Percentiles rank a stretch among this genome's conserved stretches.
These are phyloP conservation scores for Melanotaenia pygmaea DNA, from an alignment of 2,797 vertebrate species.

Conservation along the genomic window DNA sequence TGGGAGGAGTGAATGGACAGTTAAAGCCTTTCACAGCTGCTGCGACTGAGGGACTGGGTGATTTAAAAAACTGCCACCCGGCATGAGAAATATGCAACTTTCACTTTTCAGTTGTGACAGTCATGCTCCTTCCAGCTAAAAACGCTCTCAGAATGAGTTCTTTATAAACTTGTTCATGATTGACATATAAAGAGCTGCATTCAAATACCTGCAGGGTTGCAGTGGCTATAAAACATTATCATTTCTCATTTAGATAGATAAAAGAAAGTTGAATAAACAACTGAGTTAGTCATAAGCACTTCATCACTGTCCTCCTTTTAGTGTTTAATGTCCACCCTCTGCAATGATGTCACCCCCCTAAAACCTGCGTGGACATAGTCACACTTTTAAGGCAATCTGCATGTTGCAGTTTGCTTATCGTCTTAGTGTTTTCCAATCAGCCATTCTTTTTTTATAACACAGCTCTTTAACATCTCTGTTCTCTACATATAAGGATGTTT, in stretches of 20 bases:
- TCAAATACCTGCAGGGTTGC: slow-evolving; percentile 21
- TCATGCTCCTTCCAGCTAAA: slow-evolving; percentile 3
- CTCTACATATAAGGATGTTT: background rate
- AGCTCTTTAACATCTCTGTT: background rate
- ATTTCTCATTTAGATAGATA: slow-evolving; percentile 44
- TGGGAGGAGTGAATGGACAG: slow-evolving; percentile 46
- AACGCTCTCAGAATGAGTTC: background rate
- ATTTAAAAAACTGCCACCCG: slow-evolving; percentile 22
- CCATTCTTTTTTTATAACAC: background rate
- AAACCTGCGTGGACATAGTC: slow-evolving; percentile 1
- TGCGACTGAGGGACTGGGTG: slow-evolving; percentile 20
- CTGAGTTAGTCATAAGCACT: slow-evolving; percentile 1
- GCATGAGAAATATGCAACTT: slow-evolving; percentile 17
- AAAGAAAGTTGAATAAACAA: slow-evolving; percentile 15
- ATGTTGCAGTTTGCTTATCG: slow-evolving; percentile 13
- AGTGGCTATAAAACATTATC: slow-evolving; percentile 14
- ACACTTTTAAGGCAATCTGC: slow-evolving; percentile 15
- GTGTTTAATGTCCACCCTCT: slow-evolving; percentile 1
- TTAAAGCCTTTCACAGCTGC: slow-evolving; percentile 37
- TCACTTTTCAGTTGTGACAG: slow-evolving; percentile 17
- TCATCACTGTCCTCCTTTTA: slow-evolving; percentile 24
- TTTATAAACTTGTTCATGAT: slow-evolving; percentile 5
- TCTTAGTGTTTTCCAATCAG: slow-evolving; percentile 9
- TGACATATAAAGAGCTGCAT: slow-evolving; percentile 8
- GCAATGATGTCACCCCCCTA: background rate